Evolutionary conservation across 2,113 vertebrate species (phyloP).

Genomic region (Aythya baeri): DNA sequence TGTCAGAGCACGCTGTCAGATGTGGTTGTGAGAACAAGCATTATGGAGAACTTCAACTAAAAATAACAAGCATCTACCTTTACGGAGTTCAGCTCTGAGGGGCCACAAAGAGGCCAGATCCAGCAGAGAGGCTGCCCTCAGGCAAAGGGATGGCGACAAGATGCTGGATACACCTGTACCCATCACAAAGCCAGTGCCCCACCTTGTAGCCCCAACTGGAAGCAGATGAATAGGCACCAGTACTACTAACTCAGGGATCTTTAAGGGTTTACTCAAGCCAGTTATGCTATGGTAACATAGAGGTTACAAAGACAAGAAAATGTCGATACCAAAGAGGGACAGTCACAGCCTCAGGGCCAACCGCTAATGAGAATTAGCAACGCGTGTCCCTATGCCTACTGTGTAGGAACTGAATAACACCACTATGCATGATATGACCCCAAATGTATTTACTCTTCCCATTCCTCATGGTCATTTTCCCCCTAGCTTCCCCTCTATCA

Average conservation of each 20-base stretch:
- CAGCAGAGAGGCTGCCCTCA: neutral
- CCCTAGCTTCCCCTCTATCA: neutral
- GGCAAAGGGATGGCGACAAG: neutral
- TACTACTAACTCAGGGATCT: neutral
- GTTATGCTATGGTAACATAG: neutral
- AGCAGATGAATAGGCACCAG: neutral
- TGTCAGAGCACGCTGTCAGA: neutral
- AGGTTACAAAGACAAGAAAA: conserved; percentile 24
- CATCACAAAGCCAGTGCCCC: neutral
- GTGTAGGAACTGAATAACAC: neutral
- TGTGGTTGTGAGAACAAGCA: neutral
- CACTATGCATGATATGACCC: neutral
- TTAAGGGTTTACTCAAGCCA: neutral
- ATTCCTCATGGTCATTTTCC: neutral
- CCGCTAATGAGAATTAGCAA: conserved; percentile 3
- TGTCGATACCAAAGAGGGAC: neutral
- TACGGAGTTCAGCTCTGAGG: neutral
- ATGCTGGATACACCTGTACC: neutral
- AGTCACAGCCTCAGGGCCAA: neutral
- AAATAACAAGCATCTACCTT: neutral
- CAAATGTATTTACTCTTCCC: neutral
- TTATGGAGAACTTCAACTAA: neutral
- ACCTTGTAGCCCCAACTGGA: neutral
- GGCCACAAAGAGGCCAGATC: neutral
- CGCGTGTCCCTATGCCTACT: neutral